These are phyloP conservation scores for Unio delphinus DNA, from an alignment of 2,888 invertebrate genomes.

Conservation along the genomic window DNA sequence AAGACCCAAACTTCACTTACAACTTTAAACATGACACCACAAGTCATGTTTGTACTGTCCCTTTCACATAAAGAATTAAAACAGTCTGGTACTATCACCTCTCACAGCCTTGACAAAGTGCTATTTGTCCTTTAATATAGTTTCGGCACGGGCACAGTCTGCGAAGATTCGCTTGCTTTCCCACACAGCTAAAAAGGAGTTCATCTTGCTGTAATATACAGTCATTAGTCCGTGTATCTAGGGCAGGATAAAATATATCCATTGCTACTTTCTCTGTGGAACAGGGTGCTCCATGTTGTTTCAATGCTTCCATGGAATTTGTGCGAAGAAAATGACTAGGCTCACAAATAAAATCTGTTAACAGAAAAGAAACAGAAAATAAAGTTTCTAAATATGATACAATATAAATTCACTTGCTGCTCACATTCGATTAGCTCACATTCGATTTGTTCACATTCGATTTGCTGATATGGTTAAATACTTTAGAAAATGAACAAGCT, in stretches of 20 bases:
- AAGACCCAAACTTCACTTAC: no score
- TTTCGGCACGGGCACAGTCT: conserved; percentile 70
- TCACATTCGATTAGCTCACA: no score
- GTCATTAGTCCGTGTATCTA: conserved; percentile 43
- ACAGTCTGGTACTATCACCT: conserved; percentile 23
- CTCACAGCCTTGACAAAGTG: conserved; percentile 65
- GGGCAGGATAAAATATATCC: conserved; percentile 63
- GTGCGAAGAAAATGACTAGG: conserved; percentile 65
- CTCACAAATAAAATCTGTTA: conserved; percentile 68
- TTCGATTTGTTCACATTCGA: no score
- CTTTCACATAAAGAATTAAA: no score
- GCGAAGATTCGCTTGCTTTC: conserved; percentile 45
- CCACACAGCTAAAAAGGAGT: conserved; percentile 69
- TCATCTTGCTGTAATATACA: conserved; percentile 64
- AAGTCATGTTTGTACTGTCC: no score
- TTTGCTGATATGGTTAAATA: no score
- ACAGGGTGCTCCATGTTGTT: conserved; percentile 45
- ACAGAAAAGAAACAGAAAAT: not conserved
- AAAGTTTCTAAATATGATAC: not conserved
- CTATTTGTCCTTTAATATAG: conserved; percentile 67
- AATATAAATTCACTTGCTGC: no score
- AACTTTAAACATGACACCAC: no score
- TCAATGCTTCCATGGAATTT: conserved; percentile 54
- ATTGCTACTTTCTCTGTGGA: conserved; percentile 31
- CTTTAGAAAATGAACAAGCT: no score